Evolutionary conservation across 2,113 vertebrate species (phyloP), one percentile per base, ranked within the genome.

Genomic region (Chaetura pelagica): DNA sequence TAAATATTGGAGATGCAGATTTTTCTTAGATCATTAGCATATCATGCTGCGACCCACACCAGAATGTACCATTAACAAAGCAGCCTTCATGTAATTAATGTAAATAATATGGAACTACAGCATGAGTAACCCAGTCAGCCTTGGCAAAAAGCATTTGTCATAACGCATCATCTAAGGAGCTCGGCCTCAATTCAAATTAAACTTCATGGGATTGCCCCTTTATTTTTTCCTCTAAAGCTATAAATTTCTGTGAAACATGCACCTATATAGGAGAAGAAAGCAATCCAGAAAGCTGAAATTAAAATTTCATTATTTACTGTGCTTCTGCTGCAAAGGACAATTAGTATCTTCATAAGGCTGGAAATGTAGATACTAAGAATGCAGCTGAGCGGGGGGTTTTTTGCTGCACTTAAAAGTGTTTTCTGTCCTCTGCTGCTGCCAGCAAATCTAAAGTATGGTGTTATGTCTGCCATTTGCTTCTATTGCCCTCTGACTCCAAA

Each of bases 261-360:
- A 98, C 98, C 98, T 98, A 98, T 97, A 96, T 96, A 88, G 22
- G n/a, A 97, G 97, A 97, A 97, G 95, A 97, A 97, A 98, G 97
- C 98, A 98, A 98, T 98, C 94, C 91, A 97, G 98, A 98, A 97
- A 97, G 97, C 97, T 93, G 97, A 98, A 98, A 98, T 98, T 99
- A 99, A 99, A 99, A 99, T 99, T 99, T 98, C 98, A 99, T 99
- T 99, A 99, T 99, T 99, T 98, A 99, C 99, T 98, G 95, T 98
- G 97, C 97, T 98, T 91, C 95, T 98, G 98, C 98, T 98, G 96
- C 97, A 95, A 97, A 98, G 98, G 97, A 98, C 99, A 99, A 99
- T 99, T 99, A 99, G 99, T 98, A 98, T 99, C 98, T 98, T 98
- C 98, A 98, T 98, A 98, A 99, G 98, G 97, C 95, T 97, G 93